phyloP scores from a whole-genome alignment of 2,113 vertebrate genomes.

The Dendrocopos noguchii region DNA sequence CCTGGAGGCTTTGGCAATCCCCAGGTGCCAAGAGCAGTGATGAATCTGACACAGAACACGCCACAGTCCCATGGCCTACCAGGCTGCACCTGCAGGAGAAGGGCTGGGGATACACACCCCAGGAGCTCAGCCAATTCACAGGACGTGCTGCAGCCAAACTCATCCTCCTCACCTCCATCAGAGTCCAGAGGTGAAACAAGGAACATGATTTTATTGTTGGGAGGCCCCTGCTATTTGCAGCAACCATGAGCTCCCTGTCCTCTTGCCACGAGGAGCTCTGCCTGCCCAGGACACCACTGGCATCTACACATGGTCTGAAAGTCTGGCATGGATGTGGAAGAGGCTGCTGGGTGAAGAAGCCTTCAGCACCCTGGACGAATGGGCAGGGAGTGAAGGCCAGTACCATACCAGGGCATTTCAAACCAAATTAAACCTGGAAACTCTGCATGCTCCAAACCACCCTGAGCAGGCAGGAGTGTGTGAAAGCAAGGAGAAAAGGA shows the following conservation, averaged over 20 bases:
- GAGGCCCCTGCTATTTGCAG: neutral
- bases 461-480: neutral
- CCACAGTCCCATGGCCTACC: fast-evolving
- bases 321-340: neutral
- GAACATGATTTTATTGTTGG: neutral
- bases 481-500: neutral
- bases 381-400: neutral
- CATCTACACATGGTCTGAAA: neutral
- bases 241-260: neutral
- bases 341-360: neutral
- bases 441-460: neutral
- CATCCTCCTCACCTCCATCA: neutral
- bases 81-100: neutral
- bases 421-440: neutral
- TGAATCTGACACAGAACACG: neutral
- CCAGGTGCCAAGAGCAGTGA: neutral
- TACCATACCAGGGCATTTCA: neutral
- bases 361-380: fast-evolving
- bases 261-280: neutral
- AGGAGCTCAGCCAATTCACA: neutral
- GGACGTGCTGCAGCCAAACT: neutral
- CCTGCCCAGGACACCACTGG: neutral
- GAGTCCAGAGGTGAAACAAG: neutral
- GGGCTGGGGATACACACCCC: neutral
- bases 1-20: neutral